Evolutionary conservation across 2,888 invertebrate species (phyloP).

Genomic region (Galeopsomyia nigrocyanea): DNA sequence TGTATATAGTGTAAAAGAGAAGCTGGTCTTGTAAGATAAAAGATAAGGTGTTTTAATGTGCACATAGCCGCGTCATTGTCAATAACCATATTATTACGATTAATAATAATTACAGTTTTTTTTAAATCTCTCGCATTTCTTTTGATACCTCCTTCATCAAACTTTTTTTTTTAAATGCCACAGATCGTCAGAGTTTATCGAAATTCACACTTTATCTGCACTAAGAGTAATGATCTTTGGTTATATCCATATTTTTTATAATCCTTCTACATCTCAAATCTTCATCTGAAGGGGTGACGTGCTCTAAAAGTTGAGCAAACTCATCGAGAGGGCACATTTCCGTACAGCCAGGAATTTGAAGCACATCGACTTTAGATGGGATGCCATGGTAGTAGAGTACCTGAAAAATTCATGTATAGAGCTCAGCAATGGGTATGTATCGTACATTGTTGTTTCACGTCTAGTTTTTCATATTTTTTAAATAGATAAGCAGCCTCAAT

Average conservation of each 20-base stretch:
- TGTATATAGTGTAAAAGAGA: slow-evolving; percentile 70
- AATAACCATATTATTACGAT: slow-evolving; percentile 69
- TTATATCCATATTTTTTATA: no score
- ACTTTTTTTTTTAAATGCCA: no score
- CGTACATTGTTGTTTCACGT: no score
- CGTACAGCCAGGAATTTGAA: slow-evolving; percentile 70
- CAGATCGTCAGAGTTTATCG: no score
- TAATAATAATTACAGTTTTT: slow-evolving; percentile 69
- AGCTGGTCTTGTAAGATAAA: slow-evolving; percentile 72
- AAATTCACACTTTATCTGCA: no score
- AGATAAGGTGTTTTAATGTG: slow-evolving; percentile 73
- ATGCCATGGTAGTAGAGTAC: slow-evolving; percentile 69
- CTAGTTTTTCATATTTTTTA: no score
- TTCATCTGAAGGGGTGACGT: slow-evolving; percentile 18
- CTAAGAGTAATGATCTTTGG: no score
- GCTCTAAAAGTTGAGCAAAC: slow-evolving; percentile 69
- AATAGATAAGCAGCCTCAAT: no score
- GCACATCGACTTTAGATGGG: slow-evolving; percentile 63
- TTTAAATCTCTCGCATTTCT: slow-evolving; percentile 49
- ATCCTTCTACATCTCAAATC: slow-evolving; percentile 14
- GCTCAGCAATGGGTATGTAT: no score
- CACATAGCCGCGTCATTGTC: slow-evolving; percentile 71
- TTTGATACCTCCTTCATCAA: no score
- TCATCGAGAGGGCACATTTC: slow-evolving; percentile 70
- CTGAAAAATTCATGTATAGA: no score